phyloP scores from a whole-genome alignment of 2,797 vertebrate species.

The Darevskia mixta region DNA sequence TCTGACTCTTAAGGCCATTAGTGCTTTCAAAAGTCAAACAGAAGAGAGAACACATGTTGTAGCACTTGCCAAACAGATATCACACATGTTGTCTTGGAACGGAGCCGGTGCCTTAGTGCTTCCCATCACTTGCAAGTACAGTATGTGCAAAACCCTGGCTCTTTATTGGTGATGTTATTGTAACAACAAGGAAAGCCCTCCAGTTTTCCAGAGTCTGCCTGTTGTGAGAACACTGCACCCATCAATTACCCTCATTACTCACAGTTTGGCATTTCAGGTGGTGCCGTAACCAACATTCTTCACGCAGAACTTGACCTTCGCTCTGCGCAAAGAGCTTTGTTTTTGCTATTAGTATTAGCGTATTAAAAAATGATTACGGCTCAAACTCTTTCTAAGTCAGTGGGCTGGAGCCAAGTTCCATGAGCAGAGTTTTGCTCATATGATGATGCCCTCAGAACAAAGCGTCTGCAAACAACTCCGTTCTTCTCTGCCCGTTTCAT shows the following conservation, averaged over 20 bases:
- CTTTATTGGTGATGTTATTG: background rate
- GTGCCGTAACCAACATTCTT: background rate
- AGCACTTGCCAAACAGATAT: constrained; percentile 26
- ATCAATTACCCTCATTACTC: background rate
- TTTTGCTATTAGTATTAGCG: background rate
- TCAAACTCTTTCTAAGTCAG: background rate
- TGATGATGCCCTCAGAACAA: background rate
- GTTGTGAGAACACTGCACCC: background rate
- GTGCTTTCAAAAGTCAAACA: constrained; percentile 11
- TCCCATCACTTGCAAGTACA: constrained; percentile 4
- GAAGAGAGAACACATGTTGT: constrained; percentile 28
- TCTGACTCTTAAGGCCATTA: constrained; percentile 9
- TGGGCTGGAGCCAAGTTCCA: background rate
- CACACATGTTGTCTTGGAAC: constrained; percentile 10
- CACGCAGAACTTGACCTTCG: background rate
- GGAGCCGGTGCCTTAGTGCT: background rate
- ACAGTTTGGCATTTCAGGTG: background rate
- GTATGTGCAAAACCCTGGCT: background rate
- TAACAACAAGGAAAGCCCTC: background rate
- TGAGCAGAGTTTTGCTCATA: background rate
- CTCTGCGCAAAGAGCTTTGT: background rate
- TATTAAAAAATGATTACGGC: background rate
- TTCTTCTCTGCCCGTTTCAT: too few species aligned
- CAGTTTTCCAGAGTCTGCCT: background rate
- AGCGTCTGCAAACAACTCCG: too few species aligned